Evolutionary conservation across 2,797 vertebrate species (phyloP), one percentile per base, ranked within the genome.

Genomic region (Lithobates sylvaticus): DNA sequence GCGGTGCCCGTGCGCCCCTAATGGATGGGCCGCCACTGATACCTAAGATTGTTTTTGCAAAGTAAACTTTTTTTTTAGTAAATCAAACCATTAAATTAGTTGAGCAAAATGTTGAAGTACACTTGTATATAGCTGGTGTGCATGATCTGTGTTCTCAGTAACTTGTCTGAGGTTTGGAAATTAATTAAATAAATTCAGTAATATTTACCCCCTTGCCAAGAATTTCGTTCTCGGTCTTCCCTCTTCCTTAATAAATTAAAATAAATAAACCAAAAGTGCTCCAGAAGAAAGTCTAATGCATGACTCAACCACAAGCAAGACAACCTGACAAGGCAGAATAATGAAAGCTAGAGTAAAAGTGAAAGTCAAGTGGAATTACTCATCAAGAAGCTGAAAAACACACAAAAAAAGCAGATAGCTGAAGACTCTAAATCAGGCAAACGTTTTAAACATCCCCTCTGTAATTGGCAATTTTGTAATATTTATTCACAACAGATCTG

Each of bases 391-490:
- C 84, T 32, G 74, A 76, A 89, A 89, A 79, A 85, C 85, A 47
- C 84, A 87, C 77, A 61, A 39, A 67, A 78, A 68, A 70, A 70
- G 5, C 12, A 2, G 8, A 27, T 26, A 34, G 32, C 29, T 69
- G 71, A 80, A 89, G 77, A 89, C 83, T 84, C 89, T 91, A 50
- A 81, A 97, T 96, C 96, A 94, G 94, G 92, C 95, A 93, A 95
- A 97, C 96, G 95, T 95, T 97, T 97, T 95, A 96, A 96, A 97
- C 96, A 96, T 97, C 97, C 96, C 94, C 93, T 96, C 96, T 95
- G 94, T 99, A 99, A 99, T 98, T 98, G 98, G 96, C 97, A 98
- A 97, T 99, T 99, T 97, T 98, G 97, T 99, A 97, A 97, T 97
- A 97, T 97, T 94, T 97, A 97, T 97, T 99, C 98, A 97, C 97